These are phyloP conservation scores for Geodia barretti DNA, from an alignment of 37 sponge, comb jelly and placozoan genomes.

Conservation along the genomic window DNA sequence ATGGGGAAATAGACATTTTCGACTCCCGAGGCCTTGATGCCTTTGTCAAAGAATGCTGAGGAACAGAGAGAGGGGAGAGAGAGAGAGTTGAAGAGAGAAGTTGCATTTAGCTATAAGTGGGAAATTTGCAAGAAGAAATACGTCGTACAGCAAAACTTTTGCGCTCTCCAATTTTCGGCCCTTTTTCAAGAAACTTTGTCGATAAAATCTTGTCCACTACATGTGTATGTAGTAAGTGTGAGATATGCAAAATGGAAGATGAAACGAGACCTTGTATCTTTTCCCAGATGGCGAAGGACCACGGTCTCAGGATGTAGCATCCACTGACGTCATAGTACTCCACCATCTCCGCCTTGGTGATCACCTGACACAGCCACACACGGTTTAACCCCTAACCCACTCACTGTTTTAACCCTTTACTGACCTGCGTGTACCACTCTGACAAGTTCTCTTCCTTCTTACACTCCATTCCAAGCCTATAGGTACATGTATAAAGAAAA, in stretches of 20 bases:
- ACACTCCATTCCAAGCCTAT: conserved; percentile 89
- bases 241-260: too few species aligned
- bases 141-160: too few species aligned
- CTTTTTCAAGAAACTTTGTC: too few species aligned
- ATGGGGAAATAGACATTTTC: conserved; percentile 97
- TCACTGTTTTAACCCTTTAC: too few species aligned
- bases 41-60: conserved; percentile 84
- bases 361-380: conserved; percentile 86
- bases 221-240: too few species aligned
- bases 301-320: conserved; percentile 97
- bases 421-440: conserved; percentile 81
- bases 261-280: conserved; percentile 84
- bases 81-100: background rate
- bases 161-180: too few species aligned
- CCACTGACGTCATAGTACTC: conserved; percentile 99
- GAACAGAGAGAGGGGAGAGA: background rate
- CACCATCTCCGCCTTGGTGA: conserved; percentile 99
- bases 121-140: too few species aligned
- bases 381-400: too few species aligned
- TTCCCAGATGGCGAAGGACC: conserved; percentile 98
- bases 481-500: background rate
- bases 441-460: conserved; percentile 83
- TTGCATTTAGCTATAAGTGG: too few species aligned
- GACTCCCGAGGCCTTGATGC: conserved; percentile 94
- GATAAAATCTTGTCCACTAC: too few species aligned